A percentile compares a stretch with the other conserved stretches of the same genome.
Evolutionary conservation across 1,140 invertebrate species (phyloP).

Genomic region (Diprion similis): DNA sequence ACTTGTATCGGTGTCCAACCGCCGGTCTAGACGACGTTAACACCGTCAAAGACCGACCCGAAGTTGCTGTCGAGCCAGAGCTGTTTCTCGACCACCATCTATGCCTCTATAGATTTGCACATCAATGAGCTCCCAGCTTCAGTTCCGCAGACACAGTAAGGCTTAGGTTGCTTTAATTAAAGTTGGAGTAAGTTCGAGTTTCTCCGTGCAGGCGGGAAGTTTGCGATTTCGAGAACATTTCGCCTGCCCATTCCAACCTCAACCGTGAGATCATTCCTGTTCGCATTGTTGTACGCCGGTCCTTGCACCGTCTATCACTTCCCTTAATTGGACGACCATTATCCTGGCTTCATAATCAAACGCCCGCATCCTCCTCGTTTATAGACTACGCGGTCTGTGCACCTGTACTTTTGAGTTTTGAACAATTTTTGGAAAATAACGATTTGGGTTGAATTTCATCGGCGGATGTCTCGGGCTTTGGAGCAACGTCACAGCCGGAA

Average conservation of each 20-base stretch:
- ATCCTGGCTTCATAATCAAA: neutral
- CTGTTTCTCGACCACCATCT: neutral
- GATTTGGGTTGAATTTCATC: too few species aligned
- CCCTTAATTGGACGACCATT: neutral
- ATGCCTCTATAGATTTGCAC: neutral
- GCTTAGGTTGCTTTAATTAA: neutral
- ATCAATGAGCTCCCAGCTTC: neutral
- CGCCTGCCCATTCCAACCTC: neutral
- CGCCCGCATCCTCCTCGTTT: neutral
- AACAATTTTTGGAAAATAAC: too few species aligned
- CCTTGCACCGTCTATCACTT: neutral
- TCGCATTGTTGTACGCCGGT: neutral
- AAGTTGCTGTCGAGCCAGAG: too few species aligned
- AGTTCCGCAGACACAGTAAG: neutral
- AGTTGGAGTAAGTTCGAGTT: conserved; percentile 3
- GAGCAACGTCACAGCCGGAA: too few species aligned
- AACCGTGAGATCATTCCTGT: neutral
- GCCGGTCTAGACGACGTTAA: neutral
- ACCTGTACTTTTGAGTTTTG: too few species aligned
- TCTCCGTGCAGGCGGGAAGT: neutral
- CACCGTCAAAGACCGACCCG: neutral
- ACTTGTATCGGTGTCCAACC: too few species aligned
- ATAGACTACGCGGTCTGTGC: too few species aligned
- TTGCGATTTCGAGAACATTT: neutral
- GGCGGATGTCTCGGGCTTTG: too few species aligned